Percentiles rank a stretch among this genome's conserved stretches.
These are phyloP conservation scores for Glyptemys insculpta DNA, from an alignment of 2,797 vertebrate genomes.

Conservation along the genomic window DNA sequence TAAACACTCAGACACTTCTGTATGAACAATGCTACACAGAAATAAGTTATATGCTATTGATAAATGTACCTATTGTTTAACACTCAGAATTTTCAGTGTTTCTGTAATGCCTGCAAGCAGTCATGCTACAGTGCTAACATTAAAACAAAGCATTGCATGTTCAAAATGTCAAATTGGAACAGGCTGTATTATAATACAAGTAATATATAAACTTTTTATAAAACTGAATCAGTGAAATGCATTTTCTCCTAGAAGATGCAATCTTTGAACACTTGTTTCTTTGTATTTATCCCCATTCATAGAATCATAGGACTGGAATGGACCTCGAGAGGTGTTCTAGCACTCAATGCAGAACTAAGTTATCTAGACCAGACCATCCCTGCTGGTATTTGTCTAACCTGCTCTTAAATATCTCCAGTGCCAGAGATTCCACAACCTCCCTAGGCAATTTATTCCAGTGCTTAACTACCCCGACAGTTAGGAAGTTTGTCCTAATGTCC, in stretches of 20 bases:
- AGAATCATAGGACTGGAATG: background rate
- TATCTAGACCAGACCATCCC: background rate
- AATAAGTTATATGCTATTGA: background rate
- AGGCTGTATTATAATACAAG: background rate
- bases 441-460: background rate
- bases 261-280: background rate
- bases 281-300: background rate
- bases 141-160: background rate
- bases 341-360: background rate
- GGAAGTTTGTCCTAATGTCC: background rate
- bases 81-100: background rate
- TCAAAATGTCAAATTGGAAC: background rate
- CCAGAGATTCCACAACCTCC: background rate
- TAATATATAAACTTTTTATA: background rate
- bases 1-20: background rate
- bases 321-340: background rate
- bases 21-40: background rate
- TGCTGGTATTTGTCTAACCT: background rate
- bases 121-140: background rate
- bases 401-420: background rate
- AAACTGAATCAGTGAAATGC: background rate
- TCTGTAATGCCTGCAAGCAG: background rate
- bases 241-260: background rate
- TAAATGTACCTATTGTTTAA: background rate
- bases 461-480: background rate